Evolutionary conservation across 2,113 vertebrate genomes (phyloP), one percentile per base, ranked within the genome.

Genomic region (Varanus salvator): DNA sequence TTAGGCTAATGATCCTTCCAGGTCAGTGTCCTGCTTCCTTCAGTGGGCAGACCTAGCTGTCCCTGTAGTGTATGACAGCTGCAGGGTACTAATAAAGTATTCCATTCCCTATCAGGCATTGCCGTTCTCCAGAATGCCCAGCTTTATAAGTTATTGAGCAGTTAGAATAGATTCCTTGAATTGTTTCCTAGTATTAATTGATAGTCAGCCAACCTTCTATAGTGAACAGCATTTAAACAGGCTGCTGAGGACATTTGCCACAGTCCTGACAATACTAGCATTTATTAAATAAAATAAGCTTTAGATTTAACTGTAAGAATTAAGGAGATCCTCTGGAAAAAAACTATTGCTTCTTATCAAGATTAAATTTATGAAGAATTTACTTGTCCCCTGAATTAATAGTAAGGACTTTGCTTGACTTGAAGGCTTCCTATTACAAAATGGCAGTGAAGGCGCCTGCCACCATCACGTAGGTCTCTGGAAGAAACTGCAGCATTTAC

Each of bases 1-100:
- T 90, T 85, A 85, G 34, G 17, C 64, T 85, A 72, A 90, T 71
- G 66, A 71, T 78, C 84, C 88, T 90, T 80, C 86, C 27, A 85
- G 74, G 82, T 84, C 74, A 77, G n/a, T 52, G 64, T 71, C 86
- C 76, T 80, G 29, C n/a, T 87, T 87, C 31, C 48, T 69, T 52
- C 9, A 71, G 44, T 80, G 48, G 23, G 44, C 74, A 69, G n/a
- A 80, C 11, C 75, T 85, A 19, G 83, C n/a, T 57, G 66, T 34
- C 17, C 80, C 27, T 78, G 83, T 80, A 78, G n/a, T 29, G 17
- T 34, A 21, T 78, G 78, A 80, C 31, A 68, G 25, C 75, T 85
- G 25, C 34, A 85, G 50, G 54, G 34, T 90, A 31, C 64, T 80
- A 85, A 71, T 21, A 76, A 2, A 89, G 60, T 76, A 31, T 85